Percentiles rank a stretch among this genome's conserved stretches.
These are phyloP conservation scores for Himalopsyche phryganea DNA, from an alignment of 1,140 invertebrate genomes.

Conservation along the genomic window DNA sequence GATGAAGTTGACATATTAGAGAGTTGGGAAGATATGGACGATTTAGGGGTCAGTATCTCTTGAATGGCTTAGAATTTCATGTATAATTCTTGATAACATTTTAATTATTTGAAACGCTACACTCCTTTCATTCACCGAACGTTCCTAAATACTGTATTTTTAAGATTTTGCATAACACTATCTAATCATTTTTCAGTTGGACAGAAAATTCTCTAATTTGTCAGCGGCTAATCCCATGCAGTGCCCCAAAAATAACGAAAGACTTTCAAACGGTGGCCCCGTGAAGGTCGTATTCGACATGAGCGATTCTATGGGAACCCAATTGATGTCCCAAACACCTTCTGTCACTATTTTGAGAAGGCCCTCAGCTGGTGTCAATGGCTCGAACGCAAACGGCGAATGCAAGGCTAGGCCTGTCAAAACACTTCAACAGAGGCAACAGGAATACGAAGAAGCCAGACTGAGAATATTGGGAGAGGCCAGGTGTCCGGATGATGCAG, in stretches of 20 bases:
- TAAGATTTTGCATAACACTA: conserved; percentile 18
- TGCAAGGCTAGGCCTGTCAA: conserved; percentile 67
- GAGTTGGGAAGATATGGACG: conserved; percentile 82
- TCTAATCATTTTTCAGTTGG: conserved; percentile 21
- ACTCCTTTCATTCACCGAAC: not conserved
- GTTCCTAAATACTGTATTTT: not conserved
- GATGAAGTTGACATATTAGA: conserved; percentile 59
- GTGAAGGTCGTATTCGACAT: conserved; percentile 13
- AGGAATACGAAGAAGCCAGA: conserved; percentile 83
- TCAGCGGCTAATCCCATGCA: conserved; percentile 3
- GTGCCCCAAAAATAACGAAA: conserved; percentile 1
- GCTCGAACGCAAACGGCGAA: conserved; percentile 53
- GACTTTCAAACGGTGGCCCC: conserved; percentile 3
- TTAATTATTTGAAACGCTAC: not conserved
- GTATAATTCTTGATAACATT: too few species aligned
- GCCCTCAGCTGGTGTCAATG: conserved; percentile 46
- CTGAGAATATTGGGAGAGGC: conserved; percentile 79
- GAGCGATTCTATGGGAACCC: conserved; percentile 10
- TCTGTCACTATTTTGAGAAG: conserved; percentile 80
- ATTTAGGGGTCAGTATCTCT: conserved; percentile 54
- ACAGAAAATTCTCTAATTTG: conserved; percentile 14
- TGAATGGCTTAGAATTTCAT: not conserved
- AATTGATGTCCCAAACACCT: conserved; percentile 47
- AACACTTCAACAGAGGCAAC: conserved; percentile 80
- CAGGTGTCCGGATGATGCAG: conserved; percentile 68